phyloP scores from a whole-genome alignment of 1,140 invertebrate genomes.

The Trichomalopsis sarcophagae region DNA sequence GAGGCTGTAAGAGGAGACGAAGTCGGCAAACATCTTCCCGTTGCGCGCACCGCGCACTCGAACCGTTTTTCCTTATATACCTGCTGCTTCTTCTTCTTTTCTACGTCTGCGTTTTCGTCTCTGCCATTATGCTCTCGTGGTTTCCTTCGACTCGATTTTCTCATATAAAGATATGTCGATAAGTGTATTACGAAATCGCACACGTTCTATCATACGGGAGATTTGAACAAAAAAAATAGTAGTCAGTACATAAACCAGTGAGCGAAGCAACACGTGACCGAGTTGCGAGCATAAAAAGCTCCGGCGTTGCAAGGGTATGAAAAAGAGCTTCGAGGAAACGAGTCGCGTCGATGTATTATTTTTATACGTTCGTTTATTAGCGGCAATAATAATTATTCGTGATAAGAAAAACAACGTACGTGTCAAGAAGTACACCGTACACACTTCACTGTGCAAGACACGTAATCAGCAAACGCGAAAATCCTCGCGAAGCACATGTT shows the following conservation, averaged over 20 bases:
- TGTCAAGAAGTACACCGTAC: neutral
- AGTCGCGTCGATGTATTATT: neutral
- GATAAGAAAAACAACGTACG: neutral
- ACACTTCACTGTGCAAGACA: too few relatives aligned
- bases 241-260: neutral
- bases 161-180: neutral
- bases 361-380: neutral
- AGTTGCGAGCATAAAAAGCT: neutral
- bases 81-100: neutral
- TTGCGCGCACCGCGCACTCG: neutral
- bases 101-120: neutral
- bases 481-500: neutral
- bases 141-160: neutral
- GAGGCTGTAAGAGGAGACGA: conserved; percentile 62
- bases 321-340: neutral
- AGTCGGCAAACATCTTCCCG: conserved; percentile 55
- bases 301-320: too few relatives aligned
- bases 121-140: neutral
- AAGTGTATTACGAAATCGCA: neutral
- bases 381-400: neutral
- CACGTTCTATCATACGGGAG: neutral
- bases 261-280: neutral
- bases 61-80: conserved; percentile 17
- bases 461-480: neutral
- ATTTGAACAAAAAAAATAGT: neutral